Base-by-base conservation (phyloP, 2,797 vertebrate species). In the Gymnothorax reevesii region DNA sequence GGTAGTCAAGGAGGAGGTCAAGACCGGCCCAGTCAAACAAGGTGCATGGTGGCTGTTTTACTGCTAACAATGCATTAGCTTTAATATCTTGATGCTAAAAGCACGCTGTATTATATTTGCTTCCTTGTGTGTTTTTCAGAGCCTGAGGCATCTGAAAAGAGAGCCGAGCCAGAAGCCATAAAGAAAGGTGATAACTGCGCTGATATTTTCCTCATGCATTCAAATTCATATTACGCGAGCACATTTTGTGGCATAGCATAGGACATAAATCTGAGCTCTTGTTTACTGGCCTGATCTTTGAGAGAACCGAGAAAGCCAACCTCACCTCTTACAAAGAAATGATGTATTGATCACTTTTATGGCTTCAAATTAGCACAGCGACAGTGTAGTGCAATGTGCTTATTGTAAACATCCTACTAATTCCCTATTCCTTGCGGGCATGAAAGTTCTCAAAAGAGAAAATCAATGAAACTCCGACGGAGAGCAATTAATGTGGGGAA, bases 1-100 rank as follows among this genome's bases (percentile, higher is more conserved):
- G 66, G 83, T 83, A 84, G 49, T 77, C 17, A 86, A 87, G 84
- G 88, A 87, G 33, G 87, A 80, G 57, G 64, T 59, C 66, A 88
- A 89, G 83, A 17, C 86, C 59, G 82, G 83, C 25, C 64, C 87
- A 71, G 59, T 62, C 3, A 85, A 83, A 69, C 75, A 80, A 86
- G 85, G 80, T 84, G 79, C 71, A 33, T 60, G 49, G 27, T 82
- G n/a, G 7, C 82, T 64, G 85, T 3, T 17, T 83, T 60, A 83
- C 33, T 49, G 17, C 59, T 66, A 9, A 54, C 12, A 1, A 15
- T 64, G 27, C 42, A 80, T 55, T 27, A 59, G 12, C 33, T 62
- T 52, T 82, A 7, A 33, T 60, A 84, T 52, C 9, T 62, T 8
- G 13, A 64, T 9, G 7, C n/a, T 22, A 42, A 69, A 33, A 25